Evolutionary conservation across 2,888 invertebrate genomes (phyloP), one percentile per base, ranked within the genome.

Genomic region (Drosophila paracracens): DNA sequence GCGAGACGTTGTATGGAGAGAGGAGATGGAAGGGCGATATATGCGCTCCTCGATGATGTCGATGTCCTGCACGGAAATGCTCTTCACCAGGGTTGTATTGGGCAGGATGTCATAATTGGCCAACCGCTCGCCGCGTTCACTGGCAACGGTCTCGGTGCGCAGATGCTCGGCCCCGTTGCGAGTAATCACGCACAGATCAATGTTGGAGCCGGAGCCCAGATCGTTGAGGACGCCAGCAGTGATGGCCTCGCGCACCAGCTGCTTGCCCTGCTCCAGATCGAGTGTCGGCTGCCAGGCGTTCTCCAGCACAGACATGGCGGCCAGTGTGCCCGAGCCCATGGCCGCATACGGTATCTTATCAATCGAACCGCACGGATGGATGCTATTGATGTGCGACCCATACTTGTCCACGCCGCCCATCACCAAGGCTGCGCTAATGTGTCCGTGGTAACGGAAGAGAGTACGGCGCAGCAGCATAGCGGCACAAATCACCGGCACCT

Each of bases 211-310:
- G 54, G 99, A 99, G 25, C 98, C 99, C 88, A 99, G 95, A 93
- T 99, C 99, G 93, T 99, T 99, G 93, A 98, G 98, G 87, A 99
- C 98, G 94, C 99, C 99, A 87, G 98, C 98, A 58, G 97, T 96
- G 90, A 99, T 98, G 0, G 98, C 99, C 94, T 98, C 96, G 50
- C 98, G 95, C 0, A 99, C 98, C 72, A 99, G 93, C 85, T 96
- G 94, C 91, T 98, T 93, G 29, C 97, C 99, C 88, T 98, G 98
- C 78, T 97, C 97, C 91, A 97, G 97, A 78, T 93, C 94, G 94
- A 98, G 94, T 77, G 97, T 94, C 1, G 96, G 95, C 89, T 95
- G 97, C 97, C 97, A 99, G 76, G 96, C 95, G 38, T 96, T 81
- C 75, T 99, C 99, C 94, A 99, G 97, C 1, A 99, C 97, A 63